A percentile compares a stretch with the other conserved stretches of the same genome.
phyloP scores from a whole-genome alignment of 2,113 vertebrate species.

The Heloderma charlesbogerti region DNA sequence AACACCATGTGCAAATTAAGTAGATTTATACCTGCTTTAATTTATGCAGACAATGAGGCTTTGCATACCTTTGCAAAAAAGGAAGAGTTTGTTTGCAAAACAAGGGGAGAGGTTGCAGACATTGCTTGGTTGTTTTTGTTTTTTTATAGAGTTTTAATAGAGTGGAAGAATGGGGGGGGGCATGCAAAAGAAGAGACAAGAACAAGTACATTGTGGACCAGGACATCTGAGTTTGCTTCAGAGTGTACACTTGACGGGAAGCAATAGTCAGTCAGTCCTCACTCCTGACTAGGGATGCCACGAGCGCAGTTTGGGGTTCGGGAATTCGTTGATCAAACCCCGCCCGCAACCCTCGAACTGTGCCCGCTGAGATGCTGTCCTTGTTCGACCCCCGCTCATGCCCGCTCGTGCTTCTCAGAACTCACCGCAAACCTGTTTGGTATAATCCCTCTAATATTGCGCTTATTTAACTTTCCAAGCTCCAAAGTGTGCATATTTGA shows the following conservation, averaged over 20 bases:
- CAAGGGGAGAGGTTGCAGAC: background rate
- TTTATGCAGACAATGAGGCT: slow-evolving; percentile 7
- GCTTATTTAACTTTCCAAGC: too few relatives aligned
- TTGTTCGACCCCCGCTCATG: too few relatives aligned
- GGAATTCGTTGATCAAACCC: too few relatives aligned
- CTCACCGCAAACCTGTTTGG: too few relatives aligned
- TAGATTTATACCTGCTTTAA: background rate
- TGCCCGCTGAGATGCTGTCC: too few relatives aligned
- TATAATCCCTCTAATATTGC: too few relatives aligned
- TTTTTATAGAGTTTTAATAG: background rate
- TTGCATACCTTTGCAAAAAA: background rate
- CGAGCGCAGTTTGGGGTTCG: too few relatives aligned
- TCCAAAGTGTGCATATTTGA: too few relatives aligned
- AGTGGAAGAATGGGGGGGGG: background rate
- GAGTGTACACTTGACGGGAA: background rate
- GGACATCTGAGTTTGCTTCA: background rate
- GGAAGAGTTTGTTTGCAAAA: background rate
- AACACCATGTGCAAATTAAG: background rate
- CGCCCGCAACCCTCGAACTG: too few relatives aligned
- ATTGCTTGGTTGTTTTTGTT: background rate
- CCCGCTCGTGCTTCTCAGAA: too few relatives aligned
- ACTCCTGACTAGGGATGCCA: too few relatives aligned
- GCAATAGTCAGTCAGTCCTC: background rate
- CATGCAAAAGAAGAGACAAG: background rate
- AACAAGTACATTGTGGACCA: background rate